These are phyloP conservation scores for Mustela nigripes DNA, from an alignment of 2,113 vertebrate genomes.

Conservation along the genomic window DNA sequence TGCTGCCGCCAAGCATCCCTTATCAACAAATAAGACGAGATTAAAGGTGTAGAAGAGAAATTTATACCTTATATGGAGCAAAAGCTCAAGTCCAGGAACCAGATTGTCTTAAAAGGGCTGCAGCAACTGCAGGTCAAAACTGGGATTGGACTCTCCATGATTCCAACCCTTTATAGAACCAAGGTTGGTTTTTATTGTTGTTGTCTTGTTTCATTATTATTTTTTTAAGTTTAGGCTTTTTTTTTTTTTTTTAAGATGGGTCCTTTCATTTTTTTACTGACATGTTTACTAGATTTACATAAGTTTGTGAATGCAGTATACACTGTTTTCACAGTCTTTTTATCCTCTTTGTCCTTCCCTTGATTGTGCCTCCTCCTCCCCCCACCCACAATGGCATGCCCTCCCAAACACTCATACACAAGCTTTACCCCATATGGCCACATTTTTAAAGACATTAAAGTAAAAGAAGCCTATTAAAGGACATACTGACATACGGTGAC, in stretches of 20 bases:
- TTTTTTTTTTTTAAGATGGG: background rate
- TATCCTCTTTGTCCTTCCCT: background rate
- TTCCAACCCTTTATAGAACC: background rate
- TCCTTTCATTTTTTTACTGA: background rate
- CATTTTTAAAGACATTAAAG: constrained; percentile 5
- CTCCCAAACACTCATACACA: background rate
- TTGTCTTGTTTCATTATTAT: background rate
- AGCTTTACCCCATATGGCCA: background rate
- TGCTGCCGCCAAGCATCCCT: background rate
- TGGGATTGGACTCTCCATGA: background rate
- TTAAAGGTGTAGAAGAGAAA: background rate
- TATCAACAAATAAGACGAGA: background rate
- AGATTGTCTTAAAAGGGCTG: background rate
- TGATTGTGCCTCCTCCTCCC: too few species aligned
- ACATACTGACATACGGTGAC: background rate
- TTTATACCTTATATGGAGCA: too few species aligned
- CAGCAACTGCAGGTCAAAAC: background rate
- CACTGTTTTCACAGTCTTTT: background rate
- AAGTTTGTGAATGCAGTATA: background rate
- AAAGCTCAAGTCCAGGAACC: background rate
- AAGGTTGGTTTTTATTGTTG: background rate
- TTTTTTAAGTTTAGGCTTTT: background rate
- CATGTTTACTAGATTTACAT: background rate
- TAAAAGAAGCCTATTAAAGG: constrained; percentile 10
- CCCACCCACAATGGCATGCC: background rate